Conservation (phyloP, 30 jellyfish, hydroid and myxozoan genomes). For the Aurelia aurita region DNA sequence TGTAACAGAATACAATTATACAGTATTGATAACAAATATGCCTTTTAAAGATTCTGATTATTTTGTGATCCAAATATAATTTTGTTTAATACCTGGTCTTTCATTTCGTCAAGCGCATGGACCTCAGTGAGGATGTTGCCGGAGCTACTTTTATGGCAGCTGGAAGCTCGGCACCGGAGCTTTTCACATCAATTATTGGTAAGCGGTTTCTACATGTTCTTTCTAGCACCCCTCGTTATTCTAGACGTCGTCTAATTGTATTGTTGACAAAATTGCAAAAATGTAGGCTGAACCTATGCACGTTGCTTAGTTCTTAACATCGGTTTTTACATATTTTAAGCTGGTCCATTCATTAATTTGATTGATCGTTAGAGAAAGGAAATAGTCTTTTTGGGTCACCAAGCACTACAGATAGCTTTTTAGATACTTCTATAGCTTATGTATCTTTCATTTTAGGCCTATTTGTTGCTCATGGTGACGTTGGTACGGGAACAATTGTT, state of each 20-base stretch:
- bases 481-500: constrained; percentile 92
- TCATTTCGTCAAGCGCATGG: constrained; percentile 48
- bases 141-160: constrained; percentile 99
- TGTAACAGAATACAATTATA: too few species aligned
- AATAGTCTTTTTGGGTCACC: too few species aligned
- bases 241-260: too few species aligned
- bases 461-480: constrained; percentile 85
- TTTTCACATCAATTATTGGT: constrained; percentile 91
- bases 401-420: not conserved
- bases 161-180: constrained; percentile 97
- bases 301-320: too few species aligned
- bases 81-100: not conserved
- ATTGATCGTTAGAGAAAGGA: too few species aligned
- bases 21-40: too few species aligned
- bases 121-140: constrained; percentile 91
- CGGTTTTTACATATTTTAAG: too few species aligned
- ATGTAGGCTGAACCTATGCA: too few species aligned
- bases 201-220: not conserved
- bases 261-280: too few species aligned
- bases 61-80: not conserved
- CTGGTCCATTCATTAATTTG: too few species aligned
- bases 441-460: constrained; percentile 59
- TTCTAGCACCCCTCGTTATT: too few species aligned
- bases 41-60: too few species aligned
- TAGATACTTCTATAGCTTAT: not conserved